phyloP scores from a whole-genome alignment of 2,113 vertebrate species.

The Gymnobelideus leadbeateri region DNA sequence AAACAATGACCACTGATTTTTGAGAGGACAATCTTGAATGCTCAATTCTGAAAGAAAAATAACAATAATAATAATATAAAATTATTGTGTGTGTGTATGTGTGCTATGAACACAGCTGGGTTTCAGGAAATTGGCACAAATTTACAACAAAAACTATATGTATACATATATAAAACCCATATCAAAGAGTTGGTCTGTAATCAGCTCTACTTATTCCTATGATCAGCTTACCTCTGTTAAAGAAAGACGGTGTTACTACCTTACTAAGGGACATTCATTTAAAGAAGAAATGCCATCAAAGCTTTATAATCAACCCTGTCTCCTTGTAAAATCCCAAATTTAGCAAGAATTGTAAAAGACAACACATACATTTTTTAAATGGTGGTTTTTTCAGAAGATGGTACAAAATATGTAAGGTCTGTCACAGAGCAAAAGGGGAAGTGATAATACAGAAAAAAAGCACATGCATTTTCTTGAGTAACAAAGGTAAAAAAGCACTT shows the following conservation, averaged over 20 bases:
- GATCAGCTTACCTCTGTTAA: not conserved
- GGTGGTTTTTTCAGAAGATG: constrained; percentile 22
- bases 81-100: not conserved
- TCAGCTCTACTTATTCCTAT: not conserved
- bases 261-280: not conserved
- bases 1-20: constrained; percentile 33
- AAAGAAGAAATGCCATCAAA: constrained; percentile 1
- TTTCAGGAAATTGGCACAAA: not conserved
- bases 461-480: not conserved
- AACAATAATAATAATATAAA: constrained; percentile 31
- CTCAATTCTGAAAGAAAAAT: constrained; percentile 32
- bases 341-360: constrained; percentile 22
- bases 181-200: not conserved
- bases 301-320: not conserved
- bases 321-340: not conserved
- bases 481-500: not conserved
- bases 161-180: not conserved
- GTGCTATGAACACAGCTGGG: not conserved
- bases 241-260: not conserved
- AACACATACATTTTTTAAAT: constrained; percentile 36
- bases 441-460: not conserved
- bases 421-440: constrained; percentile 18
- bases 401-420: constrained; percentile 19
- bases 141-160: not conserved
- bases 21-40: not conserved